These are phyloP conservation scores for Ianthella basta DNA, from an alignment of 37 sponge, comb jelly and placozoan species.

Conservation along the genomic window DNA sequence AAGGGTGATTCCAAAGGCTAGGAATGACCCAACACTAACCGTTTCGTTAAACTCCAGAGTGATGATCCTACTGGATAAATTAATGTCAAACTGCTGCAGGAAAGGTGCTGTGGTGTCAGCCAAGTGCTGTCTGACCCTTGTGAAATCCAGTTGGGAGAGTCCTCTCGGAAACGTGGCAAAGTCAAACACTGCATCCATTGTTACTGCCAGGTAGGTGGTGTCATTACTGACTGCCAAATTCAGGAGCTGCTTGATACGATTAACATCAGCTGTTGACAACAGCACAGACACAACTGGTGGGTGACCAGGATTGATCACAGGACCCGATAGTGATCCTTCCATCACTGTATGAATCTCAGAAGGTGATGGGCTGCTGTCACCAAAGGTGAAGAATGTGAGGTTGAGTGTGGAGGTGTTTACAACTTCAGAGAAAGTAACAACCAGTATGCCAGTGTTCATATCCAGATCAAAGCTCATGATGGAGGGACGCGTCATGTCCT, in stretches of 20 bases:
- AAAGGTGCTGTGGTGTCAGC: constrained; percentile 65
- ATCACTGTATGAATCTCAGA: constrained; percentile 2
- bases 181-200: constrained; percentile 55
- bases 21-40: constrained; percentile 53
- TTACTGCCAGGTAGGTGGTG: constrained; percentile 71
- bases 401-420: constrained; percentile 68
- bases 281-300: constrained; percentile 73
- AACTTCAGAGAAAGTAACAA: constrained; percentile 78
- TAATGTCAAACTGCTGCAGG: constrained; percentile 60
- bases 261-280: constrained; percentile 60
- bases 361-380: constrained; percentile 30
- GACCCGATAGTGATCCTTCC: constrained; percentile 46
- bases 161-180: constrained; percentile 45
- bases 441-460: constrained; percentile 51
- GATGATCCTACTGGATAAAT: constrained; percentile 57
- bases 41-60: constrained; percentile 85
- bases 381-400: constrained; percentile 58
- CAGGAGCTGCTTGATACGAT: constrained; percentile 66
- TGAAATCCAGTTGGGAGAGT: neutral
- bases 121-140: constrained; percentile 29
- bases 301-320: constrained; percentile 62
- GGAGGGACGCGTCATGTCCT: constrained; percentile 51
- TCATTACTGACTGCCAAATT: constrained; percentile 54
- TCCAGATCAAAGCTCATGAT: constrained; percentile 64
- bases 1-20: constrained; percentile 55